These are phyloP conservation scores for Drosophila kanekoi DNA, from an alignment of 2,888 invertebrate genomes.

Conservation along the genomic window DNA sequence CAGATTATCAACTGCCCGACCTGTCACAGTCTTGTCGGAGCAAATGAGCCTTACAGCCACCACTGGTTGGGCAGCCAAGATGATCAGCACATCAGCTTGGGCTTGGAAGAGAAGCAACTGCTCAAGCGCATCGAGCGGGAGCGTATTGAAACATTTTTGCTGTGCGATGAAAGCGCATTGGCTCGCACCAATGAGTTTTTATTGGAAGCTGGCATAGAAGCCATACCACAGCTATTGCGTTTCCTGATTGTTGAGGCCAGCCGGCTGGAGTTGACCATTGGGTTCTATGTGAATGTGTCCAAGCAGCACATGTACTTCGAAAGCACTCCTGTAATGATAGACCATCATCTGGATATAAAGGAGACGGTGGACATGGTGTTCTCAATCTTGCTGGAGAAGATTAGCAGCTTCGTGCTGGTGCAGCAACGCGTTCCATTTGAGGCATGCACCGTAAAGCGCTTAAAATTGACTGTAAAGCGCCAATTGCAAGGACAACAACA, in stretches of 20 bases:
- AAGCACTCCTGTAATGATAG: slow-evolving; percentile 52
- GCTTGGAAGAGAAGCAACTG: slow-evolving; percentile 36
- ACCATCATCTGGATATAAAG: slow-evolving; percentile 62
- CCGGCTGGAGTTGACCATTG: slow-evolving; percentile 50
- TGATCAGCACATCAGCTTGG: slow-evolving; percentile 32
- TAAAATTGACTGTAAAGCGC: slow-evolving; percentile 59
- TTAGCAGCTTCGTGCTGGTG: slow-evolving; percentile 50
- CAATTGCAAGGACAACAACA: slow-evolving; percentile 12
- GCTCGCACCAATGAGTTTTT: slow-evolving; percentile 58
- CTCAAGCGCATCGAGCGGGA: slow-evolving; percentile 56
- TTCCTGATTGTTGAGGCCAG: slow-evolving; percentile 51
- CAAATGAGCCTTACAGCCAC: slow-evolving; percentile 49
- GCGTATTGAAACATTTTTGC: slow-evolving; percentile 62
- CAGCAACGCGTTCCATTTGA: slow-evolving; percentile 39
- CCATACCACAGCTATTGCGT: slow-evolving; percentile 61
- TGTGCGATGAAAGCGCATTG: slow-evolving; percentile 60
- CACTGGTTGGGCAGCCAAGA: slow-evolving; percentile 47
- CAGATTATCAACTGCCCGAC: slow-evolving; percentile 41
- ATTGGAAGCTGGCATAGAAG: slow-evolving; percentile 58
- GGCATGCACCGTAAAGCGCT: slow-evolving; percentile 52
- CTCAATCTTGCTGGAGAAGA: slow-evolving; percentile 63
- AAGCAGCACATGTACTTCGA: slow-evolving; percentile 54
- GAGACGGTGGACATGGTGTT: slow-evolving; percentile 71
- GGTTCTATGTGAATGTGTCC: slow-evolving; percentile 63
- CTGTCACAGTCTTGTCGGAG: slow-evolving; percentile 43